Evolutionary conservation across 2,888 invertebrate genomes (phyloP).

Genomic region (Hemithea aestivaria): DNA sequence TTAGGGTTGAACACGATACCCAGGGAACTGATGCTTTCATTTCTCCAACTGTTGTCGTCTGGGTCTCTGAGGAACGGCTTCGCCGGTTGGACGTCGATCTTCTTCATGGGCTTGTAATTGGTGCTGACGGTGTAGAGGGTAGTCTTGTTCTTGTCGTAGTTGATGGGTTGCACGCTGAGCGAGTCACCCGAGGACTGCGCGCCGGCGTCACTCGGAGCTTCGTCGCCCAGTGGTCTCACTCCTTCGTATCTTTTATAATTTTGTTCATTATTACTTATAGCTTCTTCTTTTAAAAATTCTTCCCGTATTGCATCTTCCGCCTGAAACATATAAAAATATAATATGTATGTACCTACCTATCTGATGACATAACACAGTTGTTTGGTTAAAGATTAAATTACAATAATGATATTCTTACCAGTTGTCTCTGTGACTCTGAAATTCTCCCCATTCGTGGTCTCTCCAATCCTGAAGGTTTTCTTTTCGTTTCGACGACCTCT

Average conservation of each 20-base stretch:
- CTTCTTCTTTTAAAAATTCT: constrained; percentile 54
- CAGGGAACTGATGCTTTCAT: constrained; percentile 67
- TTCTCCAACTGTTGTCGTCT: constrained; percentile 73
- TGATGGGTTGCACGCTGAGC: constrained; percentile 54
- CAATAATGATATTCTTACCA: constrained; percentile 45
- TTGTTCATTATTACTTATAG: constrained; percentile 42
- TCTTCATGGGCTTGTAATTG: constrained; percentile 65
- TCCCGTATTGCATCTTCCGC: constrained; percentile 59
- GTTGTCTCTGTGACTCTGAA: constrained; percentile 48
- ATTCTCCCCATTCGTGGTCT: constrained; percentile 19
- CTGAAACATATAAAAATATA: constrained; percentile 42
- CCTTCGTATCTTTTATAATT: constrained; percentile 32
- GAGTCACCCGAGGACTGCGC: constrained; percentile 29
- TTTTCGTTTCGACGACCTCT: constrained; percentile 27
- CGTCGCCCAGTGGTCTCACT: constrained; percentile 7
- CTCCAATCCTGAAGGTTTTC: constrained; percentile 30
- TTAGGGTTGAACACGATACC: constrained; percentile 73
- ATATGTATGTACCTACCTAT: background rate
- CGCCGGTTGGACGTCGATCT: constrained; percentile 58
- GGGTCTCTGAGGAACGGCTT: constrained; percentile 61
- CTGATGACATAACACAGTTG: too few relatives aligned
- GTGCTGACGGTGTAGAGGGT: constrained; percentile 53
- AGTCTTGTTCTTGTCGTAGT: constrained; percentile 27
- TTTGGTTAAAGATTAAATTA: too few relatives aligned
- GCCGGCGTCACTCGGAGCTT: constrained; percentile 3